Base-by-base conservation (phyloP, 2,888 invertebrate species). In the Drymonia ruficornis region DNA sequence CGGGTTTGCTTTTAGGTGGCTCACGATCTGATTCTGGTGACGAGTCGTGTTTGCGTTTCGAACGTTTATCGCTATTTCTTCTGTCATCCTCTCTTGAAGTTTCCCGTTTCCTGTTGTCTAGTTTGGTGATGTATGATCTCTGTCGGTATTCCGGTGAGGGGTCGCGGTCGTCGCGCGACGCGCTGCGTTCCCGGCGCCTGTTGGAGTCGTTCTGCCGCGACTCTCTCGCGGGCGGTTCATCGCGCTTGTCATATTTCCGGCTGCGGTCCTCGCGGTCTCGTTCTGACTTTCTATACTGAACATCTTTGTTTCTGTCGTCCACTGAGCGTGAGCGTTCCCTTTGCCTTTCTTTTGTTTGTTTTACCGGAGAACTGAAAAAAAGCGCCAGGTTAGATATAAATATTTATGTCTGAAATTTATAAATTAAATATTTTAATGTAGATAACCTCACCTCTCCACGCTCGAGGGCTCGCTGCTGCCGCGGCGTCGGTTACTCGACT, bases 281-380 rank as follows among this genome's bases (percentile, higher is more conserved):
- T 7, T 93, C 90, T 44, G 86, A 85, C 52, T 86, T 92, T 67
- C 87, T 91, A 62, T 74, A 69, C 12, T 80, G 76, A 64, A 75
- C 56, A 67, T 91, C 74, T 78, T 87, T 71, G 67, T 87, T 72
- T 62, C 85, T 86, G 31, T 67, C 68, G 34, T 85, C 87, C 70
- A 78, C 64, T 68, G 86, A 55, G 73, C 89, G 77, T 68, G 86
- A 55, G 73, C 89, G 77, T 68, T 92, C 76, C 70, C 84, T 72
- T 56, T 75, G 74, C 61, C 76, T 88, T 31, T 87, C 85, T 74
- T 86, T 91, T 15, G 59, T 69, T 57, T 75, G 66, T 74, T 87
- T 91, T 11, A 82, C 83, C 56, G 89, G 89, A 54, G 92, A 91
- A 77, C 93, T 93, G 83, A 18, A 85, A 86, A 44, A 53, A 19